These are phyloP conservation scores for Resseliella maxima DNA, from an alignment of 2,888 invertebrate species.

Conservation along the genomic window DNA sequence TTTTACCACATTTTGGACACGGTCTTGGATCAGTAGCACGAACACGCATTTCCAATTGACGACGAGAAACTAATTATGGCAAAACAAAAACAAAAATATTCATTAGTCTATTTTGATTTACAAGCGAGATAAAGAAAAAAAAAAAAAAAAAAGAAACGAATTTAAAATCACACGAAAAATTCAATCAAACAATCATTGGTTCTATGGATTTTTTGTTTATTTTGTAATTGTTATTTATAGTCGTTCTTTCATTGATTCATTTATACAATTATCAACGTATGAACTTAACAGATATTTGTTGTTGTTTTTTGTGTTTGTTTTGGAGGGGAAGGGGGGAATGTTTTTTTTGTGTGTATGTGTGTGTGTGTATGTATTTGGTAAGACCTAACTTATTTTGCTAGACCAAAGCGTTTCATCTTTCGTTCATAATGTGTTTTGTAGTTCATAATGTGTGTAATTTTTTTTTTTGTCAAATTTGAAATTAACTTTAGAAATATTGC, in stretches of 20 bases:
- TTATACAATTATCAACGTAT: background rate
- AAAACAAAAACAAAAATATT: slow-evolving; percentile 59
- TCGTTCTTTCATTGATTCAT: slow-evolving; percentile 17
- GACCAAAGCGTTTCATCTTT: slow-evolving; percentile 29
- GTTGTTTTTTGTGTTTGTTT: no score
- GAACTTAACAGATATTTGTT: slow-evolving; percentile 47
- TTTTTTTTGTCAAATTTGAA: background rate
- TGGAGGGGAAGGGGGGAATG: no score
- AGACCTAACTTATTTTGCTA: slow-evolving; percentile 25
- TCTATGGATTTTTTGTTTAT: background rate
- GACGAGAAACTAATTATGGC: slow-evolving; percentile 73
- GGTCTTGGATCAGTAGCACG: slow-evolving; percentile 92
- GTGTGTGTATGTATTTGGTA: background rate
- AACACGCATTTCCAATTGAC: slow-evolving; percentile 87
- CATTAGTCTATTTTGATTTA: background rate
- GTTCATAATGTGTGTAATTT: background rate
- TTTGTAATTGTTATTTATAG: slow-evolving; percentile 12
- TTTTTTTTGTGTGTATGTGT: slow-evolving; percentile 10
- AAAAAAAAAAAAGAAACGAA: background rate
- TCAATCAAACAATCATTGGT: slow-evolving; percentile 47
- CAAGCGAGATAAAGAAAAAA: background rate
- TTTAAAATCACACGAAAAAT: background rate
- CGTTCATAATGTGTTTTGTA: background rate
- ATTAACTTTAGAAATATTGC: background rate
- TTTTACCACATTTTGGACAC: slow-evolving; percentile 93